These are phyloP conservation scores for Smithornis capensis DNA, from an alignment of 2,113 vertebrate genomes.

Conservation along the genomic window DNA sequence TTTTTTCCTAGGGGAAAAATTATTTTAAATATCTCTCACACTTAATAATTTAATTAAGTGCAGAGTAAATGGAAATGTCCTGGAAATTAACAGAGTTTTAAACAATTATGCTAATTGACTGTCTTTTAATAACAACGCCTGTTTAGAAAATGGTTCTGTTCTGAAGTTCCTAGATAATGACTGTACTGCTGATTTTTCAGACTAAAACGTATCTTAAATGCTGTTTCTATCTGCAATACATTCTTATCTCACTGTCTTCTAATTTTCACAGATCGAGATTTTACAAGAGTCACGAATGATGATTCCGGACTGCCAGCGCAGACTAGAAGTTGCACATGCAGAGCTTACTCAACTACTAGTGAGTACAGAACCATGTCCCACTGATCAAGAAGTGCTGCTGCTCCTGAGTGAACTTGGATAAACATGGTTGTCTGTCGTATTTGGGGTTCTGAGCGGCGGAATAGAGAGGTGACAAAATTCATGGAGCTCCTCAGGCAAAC, in stretches of 20 bases:
- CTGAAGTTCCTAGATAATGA: neutral
- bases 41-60: neutral
- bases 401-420: neutral
- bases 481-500: no score
- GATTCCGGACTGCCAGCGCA: conserved; percentile 93
- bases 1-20: conserved; percentile 29
- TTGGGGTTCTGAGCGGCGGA: no score
- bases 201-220: neutral
- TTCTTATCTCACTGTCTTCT: neutral
- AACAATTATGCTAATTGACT: neutral
- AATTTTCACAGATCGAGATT: conserved; percentile 84
- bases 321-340: conserved; percentile 82
- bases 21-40: neutral
- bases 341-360: conserved; percentile 90
- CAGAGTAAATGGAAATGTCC: neutral
- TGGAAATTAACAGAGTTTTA: conserved; percentile 9
- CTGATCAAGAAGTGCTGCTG: neutral
- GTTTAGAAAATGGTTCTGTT: neutral
- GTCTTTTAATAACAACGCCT: neutral
- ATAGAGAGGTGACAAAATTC: no score
- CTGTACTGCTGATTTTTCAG: neutral
- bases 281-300: conserved; percentile 95
- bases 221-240: neutral
- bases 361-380: conserved; percentile 60
- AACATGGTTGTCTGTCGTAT: no score